Conservation (phyloP, 2,797 vertebrate genomes). For the Bradypodion ventrale region DNA sequence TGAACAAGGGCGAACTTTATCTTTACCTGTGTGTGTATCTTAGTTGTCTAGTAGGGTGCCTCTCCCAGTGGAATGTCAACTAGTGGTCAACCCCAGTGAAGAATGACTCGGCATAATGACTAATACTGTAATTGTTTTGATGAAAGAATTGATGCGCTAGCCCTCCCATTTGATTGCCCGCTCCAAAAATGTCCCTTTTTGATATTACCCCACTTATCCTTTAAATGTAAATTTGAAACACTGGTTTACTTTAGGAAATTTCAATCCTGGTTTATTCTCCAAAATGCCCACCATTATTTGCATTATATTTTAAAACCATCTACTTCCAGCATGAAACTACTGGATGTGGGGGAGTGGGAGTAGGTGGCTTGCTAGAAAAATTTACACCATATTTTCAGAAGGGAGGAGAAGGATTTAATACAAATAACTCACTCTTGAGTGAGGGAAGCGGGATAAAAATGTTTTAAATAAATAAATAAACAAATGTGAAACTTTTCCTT, state of each 20-base stretch:
- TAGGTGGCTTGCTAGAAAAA: conserved; percentile 49
- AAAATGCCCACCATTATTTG: too few species aligned
- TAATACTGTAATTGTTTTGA: not conserved
- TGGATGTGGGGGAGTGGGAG: not conserved
- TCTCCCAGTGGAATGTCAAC: too few species aligned
- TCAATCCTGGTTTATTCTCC: not conserved
- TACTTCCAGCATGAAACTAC: too few species aligned
- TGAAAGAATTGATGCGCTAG: not conserved
- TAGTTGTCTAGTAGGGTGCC: too few species aligned
- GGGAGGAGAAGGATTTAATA: conserved; percentile 40
- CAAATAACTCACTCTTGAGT: too few species aligned
- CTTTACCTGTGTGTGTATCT: too few species aligned
- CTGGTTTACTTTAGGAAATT: not conserved
- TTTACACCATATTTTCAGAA: conserved; percentile 9
- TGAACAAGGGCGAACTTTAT: too few species aligned
- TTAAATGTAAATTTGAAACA: not conserved
- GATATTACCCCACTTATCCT: not conserved
- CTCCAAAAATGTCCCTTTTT: not conserved
- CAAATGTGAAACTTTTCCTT: conserved; percentile 56
- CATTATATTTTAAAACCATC: not conserved
- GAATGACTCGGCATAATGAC: too few species aligned
- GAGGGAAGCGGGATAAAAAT: too few species aligned
- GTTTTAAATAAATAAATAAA: too few species aligned
- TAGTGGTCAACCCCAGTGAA: too few species aligned
- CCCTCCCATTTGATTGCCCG: not conserved